Evolutionary conservation across 2,797 vertebrate genomes (phyloP).

Genomic region (Acanthurus leucopareius): DNA sequence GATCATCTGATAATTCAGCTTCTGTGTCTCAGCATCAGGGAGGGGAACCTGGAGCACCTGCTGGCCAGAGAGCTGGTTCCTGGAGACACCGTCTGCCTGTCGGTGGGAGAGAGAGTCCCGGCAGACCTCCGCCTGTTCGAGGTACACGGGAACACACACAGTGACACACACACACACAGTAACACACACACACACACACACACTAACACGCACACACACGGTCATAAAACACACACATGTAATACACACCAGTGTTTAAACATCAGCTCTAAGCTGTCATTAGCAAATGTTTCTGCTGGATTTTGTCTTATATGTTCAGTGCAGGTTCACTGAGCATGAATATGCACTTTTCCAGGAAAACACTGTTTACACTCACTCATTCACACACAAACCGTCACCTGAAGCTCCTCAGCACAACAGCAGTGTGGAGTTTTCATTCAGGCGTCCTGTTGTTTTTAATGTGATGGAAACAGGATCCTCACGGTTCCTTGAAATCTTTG

Average conservation of each 20-base stretch:
- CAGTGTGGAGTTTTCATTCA: background rate
- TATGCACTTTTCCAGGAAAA: background rate
- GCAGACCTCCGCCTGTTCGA: constrained; percentile 96
- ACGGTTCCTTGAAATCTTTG: too few species aligned
- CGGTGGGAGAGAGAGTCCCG: constrained; percentile 96
- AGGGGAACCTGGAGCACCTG: constrained; percentile 91
- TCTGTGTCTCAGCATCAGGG: constrained; percentile 86
- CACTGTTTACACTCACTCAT: background rate
- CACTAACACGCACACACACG: background rate
- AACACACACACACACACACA: background rate
- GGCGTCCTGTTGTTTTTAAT: too few species aligned
- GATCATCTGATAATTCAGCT: too few species aligned
- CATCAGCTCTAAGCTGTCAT: background rate
- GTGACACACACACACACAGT: too few species aligned
- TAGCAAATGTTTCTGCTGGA: background rate
- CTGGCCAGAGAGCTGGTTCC: constrained; percentile 96
- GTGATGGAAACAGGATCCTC: too few species aligned
- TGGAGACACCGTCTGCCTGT: constrained; percentile 95
- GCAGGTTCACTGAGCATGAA: background rate
- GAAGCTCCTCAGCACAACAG: background rate
- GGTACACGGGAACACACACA: too few species aligned
- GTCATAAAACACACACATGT: background rate
- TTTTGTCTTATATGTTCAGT: background rate
- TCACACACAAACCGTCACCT: background rate
- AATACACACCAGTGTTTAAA: background rate